These are phyloP conservation scores for Sphinx pinastri DNA, from an alignment of 2,888 invertebrate species.

Conservation along the genomic window DNA sequence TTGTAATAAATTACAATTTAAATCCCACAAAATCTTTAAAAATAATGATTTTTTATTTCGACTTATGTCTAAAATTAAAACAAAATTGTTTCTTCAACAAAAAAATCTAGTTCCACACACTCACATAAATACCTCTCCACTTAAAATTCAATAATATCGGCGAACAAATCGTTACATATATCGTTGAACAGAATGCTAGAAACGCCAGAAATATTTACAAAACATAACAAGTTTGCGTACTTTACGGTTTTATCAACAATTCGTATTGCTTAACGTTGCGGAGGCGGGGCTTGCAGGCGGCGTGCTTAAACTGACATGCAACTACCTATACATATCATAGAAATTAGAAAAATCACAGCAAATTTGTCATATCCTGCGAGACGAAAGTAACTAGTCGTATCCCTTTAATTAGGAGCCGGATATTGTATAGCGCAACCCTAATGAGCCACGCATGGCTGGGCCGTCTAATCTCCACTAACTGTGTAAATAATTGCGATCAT, in stretches of 20 bases:
- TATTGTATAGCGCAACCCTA: constrained; percentile 60
- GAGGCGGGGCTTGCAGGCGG: not conserved
- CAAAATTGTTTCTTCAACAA: not conserved
- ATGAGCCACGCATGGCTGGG: constrained; percentile 66
- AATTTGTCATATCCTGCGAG: constrained; percentile 62
- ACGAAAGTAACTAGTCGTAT: constrained; percentile 57
- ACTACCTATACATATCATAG: constrained; percentile 37
- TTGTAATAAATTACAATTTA: constrained; percentile 52
- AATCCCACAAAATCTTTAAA: constrained; percentile 38
- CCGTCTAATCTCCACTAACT: constrained; percentile 41
- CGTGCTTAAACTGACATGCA: constrained; percentile 1
- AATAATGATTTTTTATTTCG: constrained; percentile 22
- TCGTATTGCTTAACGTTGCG: constrained; percentile 28
- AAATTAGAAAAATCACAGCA: constrained; percentile 66
- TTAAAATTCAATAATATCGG: constrained; percentile 27
- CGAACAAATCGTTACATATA: constrained; percentile 26
- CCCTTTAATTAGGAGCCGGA: constrained; percentile 75
- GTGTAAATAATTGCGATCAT: constrained; percentile 12
- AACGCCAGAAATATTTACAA: constrained; percentile 46
- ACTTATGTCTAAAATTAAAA: constrained; percentile 14
- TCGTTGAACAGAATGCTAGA: constrained; percentile 29
- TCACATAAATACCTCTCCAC: constrained; percentile 27
- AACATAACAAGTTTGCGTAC: constrained; percentile 39
- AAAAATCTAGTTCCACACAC: constrained; percentile 26
- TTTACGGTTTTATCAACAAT: constrained; percentile 28